phyloP scores from a whole-genome alignment of 2,113 vertebrate genomes.

The Sceloporus undulatus region DNA sequence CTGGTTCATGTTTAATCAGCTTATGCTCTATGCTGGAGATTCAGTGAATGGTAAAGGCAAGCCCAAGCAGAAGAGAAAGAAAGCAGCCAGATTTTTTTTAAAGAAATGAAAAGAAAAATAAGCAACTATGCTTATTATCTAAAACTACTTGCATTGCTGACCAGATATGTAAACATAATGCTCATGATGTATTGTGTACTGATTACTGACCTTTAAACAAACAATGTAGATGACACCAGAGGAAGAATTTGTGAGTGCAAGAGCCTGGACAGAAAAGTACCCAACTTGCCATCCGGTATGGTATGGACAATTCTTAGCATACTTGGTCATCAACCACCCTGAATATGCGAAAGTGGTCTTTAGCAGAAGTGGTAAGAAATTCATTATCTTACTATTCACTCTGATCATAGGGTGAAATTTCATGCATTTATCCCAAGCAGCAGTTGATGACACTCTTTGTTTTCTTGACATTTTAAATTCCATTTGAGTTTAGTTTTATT shows the following conservation, averaged over 20 bases:
- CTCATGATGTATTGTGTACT: background rate
- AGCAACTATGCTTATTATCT: background rate
- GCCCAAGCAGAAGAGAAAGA: background rate
- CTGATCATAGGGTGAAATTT: background rate
- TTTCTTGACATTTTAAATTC: background rate
- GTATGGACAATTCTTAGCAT: conserved; percentile 76
- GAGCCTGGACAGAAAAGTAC: conserved; percentile 76
- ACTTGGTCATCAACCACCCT: conserved; percentile 82
- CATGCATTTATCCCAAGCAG: background rate
- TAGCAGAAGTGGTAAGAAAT: conserved; percentile 64
- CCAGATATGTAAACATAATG: background rate
- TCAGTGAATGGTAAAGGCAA: background rate
- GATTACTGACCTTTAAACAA: background rate
- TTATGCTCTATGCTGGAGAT: background rate
- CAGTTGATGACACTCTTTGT: background rate
- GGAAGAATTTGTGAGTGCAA: conserved; percentile 73
- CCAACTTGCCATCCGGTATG: conserved; percentile 78
- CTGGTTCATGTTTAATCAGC: background rate
- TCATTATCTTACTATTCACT: background rate
- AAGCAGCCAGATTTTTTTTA: background rate
- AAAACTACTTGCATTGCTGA: background rate
- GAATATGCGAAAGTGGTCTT: conserved; percentile 83
- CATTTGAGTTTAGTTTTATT: background rate
- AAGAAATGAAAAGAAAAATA: background rate
- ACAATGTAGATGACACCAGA: conserved; percentile 56